Conservation (phyloP, 2,113 vertebrate genomes). For the Misgurnus mizolepis region DNA sequence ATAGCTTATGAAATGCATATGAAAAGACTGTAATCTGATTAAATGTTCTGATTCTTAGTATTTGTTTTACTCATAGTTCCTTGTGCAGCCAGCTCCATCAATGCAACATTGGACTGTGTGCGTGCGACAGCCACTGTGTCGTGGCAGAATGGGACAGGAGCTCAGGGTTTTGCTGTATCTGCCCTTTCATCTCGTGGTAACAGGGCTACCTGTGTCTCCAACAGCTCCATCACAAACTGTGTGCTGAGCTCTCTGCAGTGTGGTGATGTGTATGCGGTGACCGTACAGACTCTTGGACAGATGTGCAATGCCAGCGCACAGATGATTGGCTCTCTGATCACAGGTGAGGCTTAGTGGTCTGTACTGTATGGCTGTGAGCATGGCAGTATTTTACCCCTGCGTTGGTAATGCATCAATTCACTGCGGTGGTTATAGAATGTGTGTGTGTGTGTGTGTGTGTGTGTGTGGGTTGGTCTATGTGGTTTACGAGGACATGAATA, state of each 20-base stretch:
- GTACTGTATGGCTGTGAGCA: no score
- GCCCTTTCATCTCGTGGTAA: slow-evolving; percentile 47
- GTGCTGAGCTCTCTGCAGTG: slow-evolving; percentile 57
- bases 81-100: slow-evolving; percentile 54
- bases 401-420: no score
- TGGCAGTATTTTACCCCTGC: no score
- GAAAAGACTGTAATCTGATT: background rate
- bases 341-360: slow-evolving; percentile 57
- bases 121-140: slow-evolving; percentile 32
- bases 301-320: slow-evolving; percentile 61
- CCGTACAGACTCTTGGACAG: slow-evolving; percentile 57
- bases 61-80: slow-evolving; percentile 54
- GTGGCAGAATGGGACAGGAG: slow-evolving; percentile 59
- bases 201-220: slow-evolving; percentile 52
- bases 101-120: slow-evolving; percentile 55
- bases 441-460: no score
- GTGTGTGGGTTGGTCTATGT: no score
- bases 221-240: slow-evolving; percentile 61
- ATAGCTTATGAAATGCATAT: no score
- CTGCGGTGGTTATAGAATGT: no score
- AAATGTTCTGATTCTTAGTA: background rate
- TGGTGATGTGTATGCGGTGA: slow-evolving; percentile 62
- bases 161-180: slow-evolving; percentile 47
- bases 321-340: slow-evolving; percentile 58
- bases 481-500: no score